A percentile compares a stretch with the other conserved stretches of the same genome.
phyloP scores from a whole-genome alignment of 2,888 invertebrate genomes.

The Ditylenchus weischeri region DNA sequence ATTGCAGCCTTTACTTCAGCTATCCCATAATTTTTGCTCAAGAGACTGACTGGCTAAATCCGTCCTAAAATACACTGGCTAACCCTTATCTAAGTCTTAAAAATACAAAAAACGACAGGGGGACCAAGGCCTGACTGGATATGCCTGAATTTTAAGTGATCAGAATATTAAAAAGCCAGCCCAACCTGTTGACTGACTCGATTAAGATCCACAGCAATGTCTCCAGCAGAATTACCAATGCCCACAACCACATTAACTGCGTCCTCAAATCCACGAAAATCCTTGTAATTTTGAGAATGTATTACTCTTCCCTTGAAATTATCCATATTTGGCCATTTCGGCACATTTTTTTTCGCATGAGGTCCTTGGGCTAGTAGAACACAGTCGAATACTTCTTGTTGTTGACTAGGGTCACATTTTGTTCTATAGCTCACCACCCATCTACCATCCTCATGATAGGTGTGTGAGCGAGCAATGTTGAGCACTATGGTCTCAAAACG shows the following conservation, averaged over 20 bases:
- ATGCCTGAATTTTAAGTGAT: too few species aligned
- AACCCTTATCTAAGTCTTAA: too few species aligned
- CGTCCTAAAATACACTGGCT: too few species aligned
- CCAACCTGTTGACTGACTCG: constrained; percentile 27
- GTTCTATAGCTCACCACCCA: not conserved
- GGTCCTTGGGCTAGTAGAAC: constrained; percentile 13
- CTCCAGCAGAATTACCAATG: constrained; percentile 62
- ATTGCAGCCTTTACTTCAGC: too few species aligned
- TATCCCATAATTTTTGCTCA: too few species aligned
- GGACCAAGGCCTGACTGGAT: too few species aligned
- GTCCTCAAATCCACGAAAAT: constrained; percentile 38
- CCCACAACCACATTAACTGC: constrained; percentile 61
- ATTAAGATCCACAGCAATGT: constrained; percentile 61
- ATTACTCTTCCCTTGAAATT: constrained; percentile 13
- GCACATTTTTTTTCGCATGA: constrained; percentile 9
- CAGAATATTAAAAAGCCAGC: too few species aligned
- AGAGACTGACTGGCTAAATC: too few species aligned
- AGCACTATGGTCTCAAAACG: constrained; percentile 51
- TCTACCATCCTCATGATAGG: not conserved
- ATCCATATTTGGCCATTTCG: constrained; percentile 2
- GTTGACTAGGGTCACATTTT: too few species aligned
- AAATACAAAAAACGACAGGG: too few species aligned
- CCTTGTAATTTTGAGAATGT: constrained; percentile 20
- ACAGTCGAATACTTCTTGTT: constrained; percentile 11
- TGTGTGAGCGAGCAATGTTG: not conserved